Evolutionary conservation across 2,113 vertebrate genomes (phyloP).

Genomic region (Protobothrops flavoviridis): DNA sequence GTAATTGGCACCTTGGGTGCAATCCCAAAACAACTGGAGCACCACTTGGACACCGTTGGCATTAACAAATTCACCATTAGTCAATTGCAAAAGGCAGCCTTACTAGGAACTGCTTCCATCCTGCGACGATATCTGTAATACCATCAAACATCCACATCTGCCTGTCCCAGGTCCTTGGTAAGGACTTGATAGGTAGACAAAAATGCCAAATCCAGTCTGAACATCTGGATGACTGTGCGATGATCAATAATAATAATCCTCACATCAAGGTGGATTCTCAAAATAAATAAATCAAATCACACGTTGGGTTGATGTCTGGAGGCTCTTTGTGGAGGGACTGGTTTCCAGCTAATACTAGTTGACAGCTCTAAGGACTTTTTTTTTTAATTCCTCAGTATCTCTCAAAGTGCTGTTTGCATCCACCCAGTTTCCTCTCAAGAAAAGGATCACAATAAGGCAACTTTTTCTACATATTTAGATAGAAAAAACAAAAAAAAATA

Average conservation of each 20-base stretch:
- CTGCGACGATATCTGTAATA: too few relatives aligned
- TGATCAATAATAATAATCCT: background rate
- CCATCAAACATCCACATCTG: too few relatives aligned
- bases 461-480: background rate
- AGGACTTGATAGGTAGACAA: too few relatives aligned
- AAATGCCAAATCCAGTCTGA: too few relatives aligned
- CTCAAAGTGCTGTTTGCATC: background rate
- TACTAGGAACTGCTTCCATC: too few relatives aligned
- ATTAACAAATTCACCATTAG: too few relatives aligned
- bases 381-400: background rate
- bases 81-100: too few relatives aligned
- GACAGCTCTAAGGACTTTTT: slow-evolving; percentile 12
- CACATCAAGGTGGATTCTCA: slow-evolving; percentile 27
- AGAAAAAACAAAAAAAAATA: background rate
- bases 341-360: slow-evolving; percentile 18
- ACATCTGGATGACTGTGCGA: too few relatives aligned
- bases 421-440: background rate
- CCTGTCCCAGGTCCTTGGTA: too few relatives aligned
- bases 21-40: too few relatives aligned
- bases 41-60: too few relatives aligned
- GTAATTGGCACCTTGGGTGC: too few relatives aligned
- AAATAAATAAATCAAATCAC: slow-evolving; percentile 7
- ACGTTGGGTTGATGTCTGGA: slow-evolving; percentile 32
- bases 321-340: slow-evolving; percentile 47
- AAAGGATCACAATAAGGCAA: background rate